A percentile compares a stretch with the other conserved stretches of the same genome.
Evolutionary conservation across 2,888 invertebrate genomes (phyloP).

Genomic region (Pyrrhosoma nymphula): DNA sequence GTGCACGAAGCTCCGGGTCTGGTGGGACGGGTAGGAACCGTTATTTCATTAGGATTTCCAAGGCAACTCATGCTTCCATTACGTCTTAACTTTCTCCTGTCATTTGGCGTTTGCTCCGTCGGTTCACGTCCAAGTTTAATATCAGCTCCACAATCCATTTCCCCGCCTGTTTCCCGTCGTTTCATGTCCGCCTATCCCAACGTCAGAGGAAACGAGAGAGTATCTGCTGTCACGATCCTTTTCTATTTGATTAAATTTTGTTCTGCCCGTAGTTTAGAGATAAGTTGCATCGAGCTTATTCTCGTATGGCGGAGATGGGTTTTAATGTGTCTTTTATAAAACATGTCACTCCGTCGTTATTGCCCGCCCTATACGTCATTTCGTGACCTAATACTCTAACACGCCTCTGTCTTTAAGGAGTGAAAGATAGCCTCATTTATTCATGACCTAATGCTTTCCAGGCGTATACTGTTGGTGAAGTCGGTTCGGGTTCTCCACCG

Average conservation of each 20-base stretch:
- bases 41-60: constrained; percentile 56
- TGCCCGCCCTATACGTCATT: background rate
- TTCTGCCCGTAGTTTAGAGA: background rate
- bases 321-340: background rate
- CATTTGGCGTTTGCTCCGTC: background rate
- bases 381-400: no score
- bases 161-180: background rate
- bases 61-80: constrained; percentile 47
- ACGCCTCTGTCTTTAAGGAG: no score
- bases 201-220: background rate
- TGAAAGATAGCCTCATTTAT: no score
- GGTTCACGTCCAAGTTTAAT: background rate
- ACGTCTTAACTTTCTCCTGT: constrained; percentile 57
- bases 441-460: no score
- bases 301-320: background rate
- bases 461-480: no score
- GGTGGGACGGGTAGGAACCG: constrained; percentile 14
- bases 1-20: background rate
- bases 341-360: background rate
- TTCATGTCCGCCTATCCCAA: background rate
- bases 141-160: background rate
- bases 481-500: no score
- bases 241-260: background rate
- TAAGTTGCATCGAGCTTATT: background rate
- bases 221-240: background rate